Evolutionary conservation across 1,140 invertebrate genomes (phyloP).

Genomic region (Papilio machaon): DNA sequence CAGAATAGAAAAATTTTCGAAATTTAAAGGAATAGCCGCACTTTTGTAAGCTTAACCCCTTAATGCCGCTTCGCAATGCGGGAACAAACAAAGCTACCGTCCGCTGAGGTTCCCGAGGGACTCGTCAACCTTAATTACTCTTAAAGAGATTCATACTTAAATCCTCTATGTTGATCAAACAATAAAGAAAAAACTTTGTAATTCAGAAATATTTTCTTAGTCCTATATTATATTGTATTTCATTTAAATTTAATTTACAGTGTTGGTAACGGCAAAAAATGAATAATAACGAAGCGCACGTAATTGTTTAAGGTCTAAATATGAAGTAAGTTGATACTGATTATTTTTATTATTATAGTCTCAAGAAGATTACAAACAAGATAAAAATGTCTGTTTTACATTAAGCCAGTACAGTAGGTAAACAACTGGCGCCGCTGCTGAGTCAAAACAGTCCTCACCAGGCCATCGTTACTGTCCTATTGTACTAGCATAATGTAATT

Average conservation of each 20-base stretch:
- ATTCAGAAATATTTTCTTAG: background rate
- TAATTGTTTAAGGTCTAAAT: background rate
- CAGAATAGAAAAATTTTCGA: too few species aligned
- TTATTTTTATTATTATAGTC: background rate
- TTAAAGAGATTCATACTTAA: background rate
- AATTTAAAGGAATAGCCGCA: background rate
- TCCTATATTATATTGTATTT: background rate
- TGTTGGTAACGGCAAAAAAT: too few species aligned
- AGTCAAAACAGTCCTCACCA: too few species aligned
- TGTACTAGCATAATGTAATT: too few species aligned
- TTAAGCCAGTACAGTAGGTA: too few species aligned
- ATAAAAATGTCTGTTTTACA: too few species aligned
- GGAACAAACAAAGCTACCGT: background rate
- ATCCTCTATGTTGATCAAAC: background rate
- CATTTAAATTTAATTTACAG: background rate
- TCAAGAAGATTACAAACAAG: too few species aligned
- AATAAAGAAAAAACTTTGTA: background rate
- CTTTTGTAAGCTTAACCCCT: background rate
- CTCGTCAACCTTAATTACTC: background rate
- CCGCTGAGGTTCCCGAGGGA: background rate
- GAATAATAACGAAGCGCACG: too few species aligned
- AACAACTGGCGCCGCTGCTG: too few species aligned
- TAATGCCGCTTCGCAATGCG: background rate
- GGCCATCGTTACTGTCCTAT: too few species aligned
- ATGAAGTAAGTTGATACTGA: background rate